These are phyloP conservation scores for Nycticebus coucang DNA, from an alignment of 2,113 vertebrate genomes.

Conservation along the genomic window DNA sequence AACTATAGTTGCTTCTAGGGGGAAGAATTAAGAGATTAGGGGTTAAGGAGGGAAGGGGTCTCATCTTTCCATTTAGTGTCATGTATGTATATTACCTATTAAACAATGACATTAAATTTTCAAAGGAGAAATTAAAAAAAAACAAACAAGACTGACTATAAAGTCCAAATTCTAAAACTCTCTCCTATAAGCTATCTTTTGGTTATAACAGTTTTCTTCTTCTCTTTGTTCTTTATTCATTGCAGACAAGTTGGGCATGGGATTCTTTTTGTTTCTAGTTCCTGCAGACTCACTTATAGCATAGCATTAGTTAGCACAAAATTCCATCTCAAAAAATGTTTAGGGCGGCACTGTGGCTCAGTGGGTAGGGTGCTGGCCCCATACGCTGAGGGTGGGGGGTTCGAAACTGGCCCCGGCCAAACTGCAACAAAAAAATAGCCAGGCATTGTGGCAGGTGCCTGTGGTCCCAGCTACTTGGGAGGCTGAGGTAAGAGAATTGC, in stretches of 20 bases:
- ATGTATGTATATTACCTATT: neutral
- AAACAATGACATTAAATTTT: constrained; percentile 7
- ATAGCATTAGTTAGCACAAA: neutral
- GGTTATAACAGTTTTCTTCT: neutral
- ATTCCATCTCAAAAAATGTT: neutral
- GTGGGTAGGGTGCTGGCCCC: no score
- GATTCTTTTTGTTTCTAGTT: neutral
- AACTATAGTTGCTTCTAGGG: neutral
- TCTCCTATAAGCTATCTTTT: neutral
- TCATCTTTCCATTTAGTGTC: neutral
- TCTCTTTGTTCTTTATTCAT: neutral
- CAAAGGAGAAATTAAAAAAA: neutral
- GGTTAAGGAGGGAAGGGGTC: neutral
- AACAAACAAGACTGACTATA: neutral
- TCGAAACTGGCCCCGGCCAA: no score
- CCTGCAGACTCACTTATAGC: neutral
- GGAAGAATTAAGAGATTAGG: neutral
- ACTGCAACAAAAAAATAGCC: no score
- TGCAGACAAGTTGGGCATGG: neutral
- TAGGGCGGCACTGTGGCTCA: neutral
- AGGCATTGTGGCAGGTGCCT: no score
- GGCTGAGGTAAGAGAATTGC: no score
- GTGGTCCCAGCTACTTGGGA: no score
- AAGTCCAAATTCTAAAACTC: neutral
- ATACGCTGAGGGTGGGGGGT: no score